Percentiles rank a stretch among this genome's conserved stretches.
Evolutionary conservation across 2,113 vertebrate species (phyloP).

Genomic region (Paramormyrops kingsleyae): DNA sequence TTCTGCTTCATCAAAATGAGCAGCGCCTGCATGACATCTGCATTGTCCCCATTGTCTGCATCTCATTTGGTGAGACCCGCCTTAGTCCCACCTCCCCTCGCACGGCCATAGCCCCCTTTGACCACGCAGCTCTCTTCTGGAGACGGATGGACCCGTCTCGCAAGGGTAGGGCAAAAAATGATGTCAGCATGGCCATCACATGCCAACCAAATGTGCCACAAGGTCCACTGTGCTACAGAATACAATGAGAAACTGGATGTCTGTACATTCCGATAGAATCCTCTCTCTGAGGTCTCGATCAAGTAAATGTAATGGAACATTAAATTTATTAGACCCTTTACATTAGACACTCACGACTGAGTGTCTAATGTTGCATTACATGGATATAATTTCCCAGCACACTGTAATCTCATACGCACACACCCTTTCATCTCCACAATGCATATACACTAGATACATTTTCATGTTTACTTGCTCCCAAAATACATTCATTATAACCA

Average conservation of each 20-base stretch:
- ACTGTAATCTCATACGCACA: neutral
- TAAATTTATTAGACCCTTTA: neutral
- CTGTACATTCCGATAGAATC: neutral
- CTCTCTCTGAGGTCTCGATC: neutral
- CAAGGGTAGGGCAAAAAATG: neutral
- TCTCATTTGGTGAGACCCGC: neutral
- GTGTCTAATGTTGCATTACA: neutral
- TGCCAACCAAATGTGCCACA: neutral
- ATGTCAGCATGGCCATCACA: neutral
- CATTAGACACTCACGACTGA: neutral
- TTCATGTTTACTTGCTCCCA: neutral
- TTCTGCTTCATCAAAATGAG: conserved; percentile 12
- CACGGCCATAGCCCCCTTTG: neutral
- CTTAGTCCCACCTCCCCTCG: neutral
- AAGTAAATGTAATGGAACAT: neutral
- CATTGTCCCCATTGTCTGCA: conserved; percentile 12
- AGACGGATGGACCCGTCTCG: neutral
- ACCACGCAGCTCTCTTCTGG: neutral
- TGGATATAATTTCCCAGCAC: neutral
- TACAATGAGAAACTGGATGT: neutral
- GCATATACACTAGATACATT: neutral
- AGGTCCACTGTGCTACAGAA: neutral
- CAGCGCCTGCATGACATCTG: neutral
- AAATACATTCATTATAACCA: neutral
- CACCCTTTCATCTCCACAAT: neutral